Evolutionary conservation across 2,113 vertebrate genomes (phyloP), one percentile per base, ranked within the genome.

Genomic region (Dromiciops gliroides): DNA sequence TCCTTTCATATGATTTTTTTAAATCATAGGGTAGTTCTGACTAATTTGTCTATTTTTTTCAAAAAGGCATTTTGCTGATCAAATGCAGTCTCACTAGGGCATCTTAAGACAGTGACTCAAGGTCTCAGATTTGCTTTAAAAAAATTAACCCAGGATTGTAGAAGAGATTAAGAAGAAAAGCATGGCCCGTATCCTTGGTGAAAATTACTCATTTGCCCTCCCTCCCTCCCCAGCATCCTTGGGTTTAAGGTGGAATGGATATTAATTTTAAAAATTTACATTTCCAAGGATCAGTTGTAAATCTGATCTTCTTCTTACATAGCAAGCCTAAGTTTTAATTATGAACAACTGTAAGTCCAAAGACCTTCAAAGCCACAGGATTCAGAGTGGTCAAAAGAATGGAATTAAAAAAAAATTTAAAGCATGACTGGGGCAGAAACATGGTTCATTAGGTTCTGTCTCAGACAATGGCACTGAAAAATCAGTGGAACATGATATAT

Each of bases 371-470:
- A 96, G 96, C 94, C 96, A 97, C 95, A 96, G 89, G 95, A 94
- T 92, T 97, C 90, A 90, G 97, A 95, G 93, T 96, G 97, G 97
- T 97, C 96, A 96, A 0, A 94, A 93, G 94, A 96, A 95, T 95
- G 93, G 92, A 96, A 94, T 93, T 96, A 75, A 94, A 96, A 94
- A 95, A 96, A 97, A 95, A 97, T 97, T 97, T 94, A 97, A 96
- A 7, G 67, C 19, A 96, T 97, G 96, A 97, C 97, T 96, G 97
- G 97, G 90, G 96, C 96, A 94, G 95, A 95, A n/a, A 11, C 14
- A 14, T 14, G 3, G 14, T 67, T 4, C 31, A 67, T 67, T 37
- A 11, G 16, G 14, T 37, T 67, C 31, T 37, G 31, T n/a, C 16
- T 75, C 37, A 75, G 16, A 75, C 16, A 44, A n/a, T 44, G n/a